Base-by-base conservation (phyloP, 2,888 invertebrate species). In the Amitus sp. region DNA sequence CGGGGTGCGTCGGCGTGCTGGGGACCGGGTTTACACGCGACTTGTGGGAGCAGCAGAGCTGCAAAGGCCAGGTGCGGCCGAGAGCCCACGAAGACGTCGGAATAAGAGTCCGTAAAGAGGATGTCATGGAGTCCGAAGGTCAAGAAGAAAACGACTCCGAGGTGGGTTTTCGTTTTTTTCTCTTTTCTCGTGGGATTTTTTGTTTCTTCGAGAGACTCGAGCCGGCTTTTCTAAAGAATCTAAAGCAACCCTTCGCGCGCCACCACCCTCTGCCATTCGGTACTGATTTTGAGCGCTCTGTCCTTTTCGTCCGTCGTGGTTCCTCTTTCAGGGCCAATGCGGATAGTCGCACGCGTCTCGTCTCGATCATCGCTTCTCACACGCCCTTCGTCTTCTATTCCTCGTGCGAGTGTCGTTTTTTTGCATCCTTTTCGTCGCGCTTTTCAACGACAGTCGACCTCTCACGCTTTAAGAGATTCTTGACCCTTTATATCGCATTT, bases 101-200 rank as follows among this genome's bases (percentile, higher is more conserved):
- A 62, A 61, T 55, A 57, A 65, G 64, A 45, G 53, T 58, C 47
- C 69, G 66, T 55, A 78, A 78, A 61, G 73, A 78, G 69, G 73
- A 79, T 76, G 78, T 72, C 53, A 81, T 80, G 80, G 79, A 79
- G 68, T 68, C 72, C 47, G 76, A 77, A 48, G 66, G 70, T 53
- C 80, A 77, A 62, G 76, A 77, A 62, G 79, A 78, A 69, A 76
- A 77, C 61, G 75, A 77, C 55, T 75, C 72, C 42, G 77, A 23
- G 23, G 23, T 23, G 3, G 4, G 23, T 23, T 23, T 3, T 7
- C 7, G 23, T 23, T 23, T 23, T 23, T 23, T 23, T 23, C 23
- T 23, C 7, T 23, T 23, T n/a, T n/a, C n/a, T n/a, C 66, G 55
- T 5, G 23, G 23, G 23, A 23, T 23, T 3, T 23, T 23, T 23